Evolutionary conservation across 2,888 invertebrate genomes (phyloP).

Genomic region (Scaptodrosophila latifasciaeformis): DNA sequence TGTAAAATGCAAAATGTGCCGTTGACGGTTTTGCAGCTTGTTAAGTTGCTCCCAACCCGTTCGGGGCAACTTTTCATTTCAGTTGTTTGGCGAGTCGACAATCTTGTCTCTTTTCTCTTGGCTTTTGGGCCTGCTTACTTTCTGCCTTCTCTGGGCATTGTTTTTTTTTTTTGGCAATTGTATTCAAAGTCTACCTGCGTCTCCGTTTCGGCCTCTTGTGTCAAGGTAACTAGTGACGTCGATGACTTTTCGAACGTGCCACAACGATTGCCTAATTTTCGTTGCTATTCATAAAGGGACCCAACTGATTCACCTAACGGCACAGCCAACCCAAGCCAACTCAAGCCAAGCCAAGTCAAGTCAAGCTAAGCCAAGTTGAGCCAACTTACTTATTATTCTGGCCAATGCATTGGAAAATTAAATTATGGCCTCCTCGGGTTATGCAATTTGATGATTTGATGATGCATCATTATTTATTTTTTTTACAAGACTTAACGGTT

Average conservation of each 20-base stretch:
- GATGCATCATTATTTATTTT: no score
- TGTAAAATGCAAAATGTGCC: slow-evolving; percentile 54
- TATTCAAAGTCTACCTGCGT: slow-evolving; percentile 3
- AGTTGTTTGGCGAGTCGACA: slow-evolving; percentile 24
- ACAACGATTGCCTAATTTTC: slow-evolving; percentile 60
- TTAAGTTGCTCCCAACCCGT: slow-evolving; percentile 22
- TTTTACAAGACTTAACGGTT: no score
- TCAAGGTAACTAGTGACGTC: slow-evolving; percentile 73
- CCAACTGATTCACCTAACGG: slow-evolving; percentile 39
- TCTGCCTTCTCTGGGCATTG: slow-evolving; percentile 32
- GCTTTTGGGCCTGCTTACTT: slow-evolving; percentile 30
- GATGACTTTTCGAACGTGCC: slow-evolving; percentile 31
- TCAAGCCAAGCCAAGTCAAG: no score
- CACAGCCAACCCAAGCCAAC: no score
- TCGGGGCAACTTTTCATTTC: slow-evolving; percentile 61
- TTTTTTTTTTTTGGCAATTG: slow-evolving; percentile 35
- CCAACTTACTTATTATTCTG: slow-evolving; percentile 59
- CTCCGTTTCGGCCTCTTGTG: slow-evolving; percentile 38
- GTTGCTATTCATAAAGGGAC: slow-evolving; percentile 65
- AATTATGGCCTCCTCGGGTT: slow-evolving; percentile 49
- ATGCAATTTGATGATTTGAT: slow-evolving; percentile 60
- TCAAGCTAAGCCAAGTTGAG: no score
- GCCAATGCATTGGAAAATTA: slow-evolving; percentile 64
- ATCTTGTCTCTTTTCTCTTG: no score
- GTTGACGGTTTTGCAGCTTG: slow-evolving; percentile 45